Base-by-base conservation (phyloP, 2,113 vertebrate species). In the Piprites chloris region DNA sequence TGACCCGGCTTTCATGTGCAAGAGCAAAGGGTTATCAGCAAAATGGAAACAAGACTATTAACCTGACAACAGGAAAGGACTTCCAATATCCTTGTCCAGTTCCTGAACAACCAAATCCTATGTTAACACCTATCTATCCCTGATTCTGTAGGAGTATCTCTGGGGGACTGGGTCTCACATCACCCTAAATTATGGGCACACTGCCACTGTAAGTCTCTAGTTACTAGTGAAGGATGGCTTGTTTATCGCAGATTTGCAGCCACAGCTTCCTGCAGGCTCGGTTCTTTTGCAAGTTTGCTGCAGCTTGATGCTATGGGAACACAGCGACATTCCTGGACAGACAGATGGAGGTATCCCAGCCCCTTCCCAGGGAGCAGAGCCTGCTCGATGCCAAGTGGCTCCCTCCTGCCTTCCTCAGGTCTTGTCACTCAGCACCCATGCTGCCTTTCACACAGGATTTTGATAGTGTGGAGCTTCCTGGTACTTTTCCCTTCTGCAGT, bases 101-200 rank as follows among this genome's bases (percentile, higher is more conserved):
- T 42, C 46, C 42, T 13, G 9, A 80, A 62, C 55, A 62, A 66
- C 14, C 26, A 81, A 12, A 8, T 56, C 30, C 61, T 52, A 9
- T 28, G 53, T 39, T 65, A 81, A 65, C 7, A 66, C n/a, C 46
- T 27, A n/a, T 8, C 37, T 76, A n/a, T 24, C 28, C 15, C 53
- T 62, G 42, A 26, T 46, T 90, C 39, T 32, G 32, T 21, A 76
- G 33, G 50, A 84, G 37, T 6, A 47, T 19, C 77, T 78, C 5
- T 52, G 19, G 37, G 28, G 26, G 23, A 62, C 27, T 10, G 63
- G 55, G 35, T 66, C 20, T 47, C 21, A 4, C 3, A 26, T 12
- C 68, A 35, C 44, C 59, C 30, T 81, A 19, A 81, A 55, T 3
- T 2, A 0, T 1, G 19, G 30, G 47, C 2, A 2, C 1, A 1